phyloP scores from a whole-genome alignment of 2,113 vertebrate species.

The Platycercus adscitus region DNA sequence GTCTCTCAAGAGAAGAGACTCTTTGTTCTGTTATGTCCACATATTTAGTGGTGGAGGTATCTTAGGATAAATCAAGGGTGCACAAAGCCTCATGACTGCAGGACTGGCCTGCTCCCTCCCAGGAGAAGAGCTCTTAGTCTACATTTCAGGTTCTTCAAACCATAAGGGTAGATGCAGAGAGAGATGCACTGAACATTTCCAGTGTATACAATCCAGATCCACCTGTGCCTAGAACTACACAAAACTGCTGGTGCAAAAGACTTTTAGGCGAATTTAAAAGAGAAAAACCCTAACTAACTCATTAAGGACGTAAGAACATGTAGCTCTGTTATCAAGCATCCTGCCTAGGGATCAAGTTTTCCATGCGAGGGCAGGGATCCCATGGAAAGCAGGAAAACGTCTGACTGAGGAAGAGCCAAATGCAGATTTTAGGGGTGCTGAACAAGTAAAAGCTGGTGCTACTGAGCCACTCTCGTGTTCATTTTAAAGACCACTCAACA shows the following conservation, averaged over 20 bases:
- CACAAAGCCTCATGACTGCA: neutral
- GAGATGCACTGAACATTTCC: neutral
- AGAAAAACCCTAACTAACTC: neutral
- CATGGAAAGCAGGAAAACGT: neutral
- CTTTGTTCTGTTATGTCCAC: neutral
- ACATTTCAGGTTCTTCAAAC: neutral
- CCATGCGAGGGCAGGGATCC: neutral
- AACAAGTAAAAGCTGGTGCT: neutral
- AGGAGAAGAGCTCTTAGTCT: neutral
- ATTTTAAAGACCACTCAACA: slow-evolving; percentile 26
- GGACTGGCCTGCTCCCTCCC: neutral
- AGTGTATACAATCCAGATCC: neutral
- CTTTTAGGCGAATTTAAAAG: neutral
- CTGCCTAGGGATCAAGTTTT: neutral
- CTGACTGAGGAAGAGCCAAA: neutral
- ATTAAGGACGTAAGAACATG: neutral
- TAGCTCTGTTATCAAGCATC: neutral
- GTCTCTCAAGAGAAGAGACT: neutral
- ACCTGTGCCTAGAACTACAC: neutral
- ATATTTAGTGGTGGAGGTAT: neutral
- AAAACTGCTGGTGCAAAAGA: neutral
- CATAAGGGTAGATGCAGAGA: neutral
- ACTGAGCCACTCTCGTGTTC: neutral
- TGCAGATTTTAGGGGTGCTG: neutral
- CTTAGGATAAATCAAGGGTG: neutral